These are phyloP conservation scores for Hemibagrus guttatus DNA, from an alignment of 2,797 vertebrate genomes.

Conservation along the genomic window DNA sequence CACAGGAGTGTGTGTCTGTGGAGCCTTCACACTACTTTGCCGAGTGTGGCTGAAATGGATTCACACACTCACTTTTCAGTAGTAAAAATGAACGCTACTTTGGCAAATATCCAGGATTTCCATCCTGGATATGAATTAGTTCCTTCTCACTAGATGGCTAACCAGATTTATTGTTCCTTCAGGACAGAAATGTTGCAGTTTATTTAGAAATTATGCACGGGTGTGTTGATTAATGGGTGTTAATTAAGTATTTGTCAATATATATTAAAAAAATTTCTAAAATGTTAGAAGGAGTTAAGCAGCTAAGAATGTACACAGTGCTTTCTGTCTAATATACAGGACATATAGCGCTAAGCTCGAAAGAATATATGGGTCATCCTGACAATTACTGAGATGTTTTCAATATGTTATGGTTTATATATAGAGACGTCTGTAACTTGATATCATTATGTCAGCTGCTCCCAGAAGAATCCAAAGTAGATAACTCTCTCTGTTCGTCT, in stretches of 20 bases:
- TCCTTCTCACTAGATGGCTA: not conserved
- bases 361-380: not conserved
- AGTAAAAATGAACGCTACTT: not conserved
- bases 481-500: not conserved
- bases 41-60: slow-evolving; percentile 16
- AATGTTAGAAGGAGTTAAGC: not conserved
- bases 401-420: not conserved
- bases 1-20: slow-evolving; percentile 30
- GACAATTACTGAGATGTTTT: not conserved
- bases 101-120: not conserved
- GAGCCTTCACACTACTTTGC: slow-evolving; percentile 37
- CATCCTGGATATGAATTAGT: not conserved
- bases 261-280: not conserved
- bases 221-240: not conserved
- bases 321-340: not conserved
- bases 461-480: not conserved
- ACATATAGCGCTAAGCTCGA: not conserved
- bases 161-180: not conserved
- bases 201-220: not conserved
- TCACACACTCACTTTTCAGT: not conserved
- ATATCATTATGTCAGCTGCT: too few relatives aligned
- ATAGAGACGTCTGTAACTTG: not conserved
- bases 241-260: not conserved
- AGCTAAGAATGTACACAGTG: not conserved
- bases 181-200: not conserved